Evolutionary conservation across 1,140 invertebrate species (phyloP).

Genomic region (Vollenhovia emeryi): DNA sequence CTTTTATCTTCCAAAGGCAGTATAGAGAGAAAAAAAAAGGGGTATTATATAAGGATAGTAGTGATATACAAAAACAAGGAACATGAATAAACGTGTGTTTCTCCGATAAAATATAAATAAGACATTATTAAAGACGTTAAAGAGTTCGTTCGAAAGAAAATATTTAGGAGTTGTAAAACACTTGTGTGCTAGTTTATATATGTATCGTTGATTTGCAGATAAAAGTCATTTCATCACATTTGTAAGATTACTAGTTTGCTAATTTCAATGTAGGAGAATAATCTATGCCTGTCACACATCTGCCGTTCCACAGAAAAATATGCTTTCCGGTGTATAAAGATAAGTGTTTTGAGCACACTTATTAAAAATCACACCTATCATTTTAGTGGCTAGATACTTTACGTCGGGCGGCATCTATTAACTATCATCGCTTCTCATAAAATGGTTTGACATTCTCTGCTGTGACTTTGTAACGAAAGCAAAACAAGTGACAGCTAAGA

Average conservation of each 20-base stretch:
- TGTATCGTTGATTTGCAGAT: slow-evolving; percentile 33
- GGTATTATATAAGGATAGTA: slow-evolving; percentile 14
- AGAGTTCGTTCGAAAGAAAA: background rate
- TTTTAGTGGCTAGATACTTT: slow-evolving; percentile 43
- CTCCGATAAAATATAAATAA: slow-evolving; percentile 17
- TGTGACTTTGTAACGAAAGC: slow-evolving; percentile 35
- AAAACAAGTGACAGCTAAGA: slow-evolving; percentile 10
- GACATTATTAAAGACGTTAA: too few species aligned
- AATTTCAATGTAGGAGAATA: slow-evolving; percentile 8
- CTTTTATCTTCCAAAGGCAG: slow-evolving; percentile 9
- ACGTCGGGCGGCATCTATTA: slow-evolving; percentile 44
- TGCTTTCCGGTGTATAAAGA: background rate
- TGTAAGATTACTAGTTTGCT: slow-evolving; percentile 20
- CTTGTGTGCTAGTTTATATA: slow-evolving; percentile 1
- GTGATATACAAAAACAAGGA: slow-evolving; percentile 42
- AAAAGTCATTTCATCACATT: slow-evolving; percentile 55
- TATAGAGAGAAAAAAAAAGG: slow-evolving; percentile 29
- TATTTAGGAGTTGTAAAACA: background rate
- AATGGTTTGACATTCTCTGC: background rate
- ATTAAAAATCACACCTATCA: slow-evolving; percentile 5
- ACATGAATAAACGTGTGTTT: slow-evolving; percentile 34
- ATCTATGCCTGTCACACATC: slow-evolving; percentile 56
- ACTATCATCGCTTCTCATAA: background rate
- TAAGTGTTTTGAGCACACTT: slow-evolving; percentile 8
- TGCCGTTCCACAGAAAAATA: slow-evolving; percentile 49